phyloP scores from a whole-genome alignment of 2,888 invertebrate species.

The Margaritifera margaritifera region DNA sequence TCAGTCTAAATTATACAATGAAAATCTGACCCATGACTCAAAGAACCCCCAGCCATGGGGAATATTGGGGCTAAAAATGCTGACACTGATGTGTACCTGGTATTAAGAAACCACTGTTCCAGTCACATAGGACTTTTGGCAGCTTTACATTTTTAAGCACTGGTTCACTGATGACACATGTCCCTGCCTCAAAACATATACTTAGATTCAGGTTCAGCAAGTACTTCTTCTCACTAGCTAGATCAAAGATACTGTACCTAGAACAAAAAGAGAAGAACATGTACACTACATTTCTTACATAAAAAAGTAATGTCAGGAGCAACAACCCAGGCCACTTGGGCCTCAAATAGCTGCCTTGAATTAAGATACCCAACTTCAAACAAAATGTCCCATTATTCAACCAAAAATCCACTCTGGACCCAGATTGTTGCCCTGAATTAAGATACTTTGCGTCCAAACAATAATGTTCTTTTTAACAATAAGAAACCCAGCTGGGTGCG shows the following conservation, averaged over 20 bases:
- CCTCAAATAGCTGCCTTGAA: too few species aligned
- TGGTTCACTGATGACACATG: slow-evolving; percentile 25
- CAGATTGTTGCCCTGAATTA: too few species aligned
- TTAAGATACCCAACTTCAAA: too few species aligned
- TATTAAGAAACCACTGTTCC: slow-evolving; percentile 13
- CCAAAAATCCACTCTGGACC: too few species aligned
- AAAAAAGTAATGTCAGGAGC: too few species aligned
- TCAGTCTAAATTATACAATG: background rate
- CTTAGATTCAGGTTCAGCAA: slow-evolving; percentile 38
- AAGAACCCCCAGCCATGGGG: too few species aligned
- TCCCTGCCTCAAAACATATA: slow-evolving; percentile 28
- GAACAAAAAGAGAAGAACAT: slow-evolving; percentile 2
- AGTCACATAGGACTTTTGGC: slow-evolving; percentile 29
- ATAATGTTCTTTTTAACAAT: too few species aligned
- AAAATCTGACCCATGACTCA: background rate
- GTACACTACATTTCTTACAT: background rate
- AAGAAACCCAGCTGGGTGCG: too few species aligned
- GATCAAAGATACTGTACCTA: slow-evolving; percentile 30
- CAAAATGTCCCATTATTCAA: too few species aligned
- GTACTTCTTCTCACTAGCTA: slow-evolving; percentile 30
- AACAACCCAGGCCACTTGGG: too few species aligned
- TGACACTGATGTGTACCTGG: slow-evolving; percentile 10
- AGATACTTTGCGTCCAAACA: too few species aligned
- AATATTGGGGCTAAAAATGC: background rate
- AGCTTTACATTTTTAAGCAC: slow-evolving; percentile 31